phyloP scores from a whole-genome alignment of 92 coral and sea anemone species.

The Heliopora coerulea region DNA sequence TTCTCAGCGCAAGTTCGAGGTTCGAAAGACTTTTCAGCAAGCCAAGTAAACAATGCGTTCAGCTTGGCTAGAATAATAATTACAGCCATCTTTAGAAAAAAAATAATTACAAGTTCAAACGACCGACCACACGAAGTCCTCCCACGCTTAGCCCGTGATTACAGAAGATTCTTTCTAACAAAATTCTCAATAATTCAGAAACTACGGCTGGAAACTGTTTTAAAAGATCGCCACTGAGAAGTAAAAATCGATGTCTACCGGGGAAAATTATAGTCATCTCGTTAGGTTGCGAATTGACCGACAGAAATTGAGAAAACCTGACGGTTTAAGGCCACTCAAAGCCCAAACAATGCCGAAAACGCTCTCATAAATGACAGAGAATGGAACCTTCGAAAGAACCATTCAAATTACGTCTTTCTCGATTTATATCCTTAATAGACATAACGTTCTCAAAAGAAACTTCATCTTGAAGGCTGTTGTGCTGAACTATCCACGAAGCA shows the following conservation, averaged over 20 bases:
- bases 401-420: background rate
- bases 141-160: background rate
- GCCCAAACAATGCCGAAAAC: too few relatives aligned
- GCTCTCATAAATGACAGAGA: too few relatives aligned
- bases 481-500: background rate
- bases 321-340: too few relatives aligned
- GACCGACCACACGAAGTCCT: slow-evolving; percentile 7
- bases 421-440: background rate
- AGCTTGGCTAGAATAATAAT: slow-evolving; percentile 18
- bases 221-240: slow-evolving; percentile 1
- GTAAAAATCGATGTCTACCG: background rate
- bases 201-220: background rate
- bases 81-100: slow-evolving; percentile 19
- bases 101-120: slow-evolving; percentile 33
- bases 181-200: background rate
- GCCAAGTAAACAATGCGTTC: background rate
- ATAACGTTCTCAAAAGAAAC: background rate
- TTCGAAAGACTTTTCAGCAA: background rate
- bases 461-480: background rate
- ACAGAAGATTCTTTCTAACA: background rate
- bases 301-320: slow-evolving; percentile 2
- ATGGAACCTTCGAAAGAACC: background rate
- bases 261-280: slow-evolving; percentile 18
- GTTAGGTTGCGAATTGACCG: background rate
- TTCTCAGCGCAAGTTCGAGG: background rate